A percentile compares a stretch with the other conserved stretches of the same genome.
These are phyloP conservation scores for Clarias gariepinus DNA, from an alignment of 2,113 vertebrate genomes.

Conservation along the genomic window DNA sequence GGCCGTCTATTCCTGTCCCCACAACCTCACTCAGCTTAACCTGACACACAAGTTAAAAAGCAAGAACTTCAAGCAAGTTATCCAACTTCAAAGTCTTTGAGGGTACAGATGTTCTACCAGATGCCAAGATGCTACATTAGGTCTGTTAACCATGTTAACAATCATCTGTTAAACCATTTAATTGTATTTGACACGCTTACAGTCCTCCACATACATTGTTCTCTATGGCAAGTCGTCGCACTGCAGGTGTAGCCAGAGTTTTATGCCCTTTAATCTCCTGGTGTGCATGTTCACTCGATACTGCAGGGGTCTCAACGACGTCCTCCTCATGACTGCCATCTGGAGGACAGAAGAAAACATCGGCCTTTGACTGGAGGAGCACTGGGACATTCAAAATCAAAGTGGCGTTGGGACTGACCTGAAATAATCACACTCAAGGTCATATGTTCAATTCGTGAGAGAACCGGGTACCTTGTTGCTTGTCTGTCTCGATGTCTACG, in stretches of 20 bases:
- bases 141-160: background rate
- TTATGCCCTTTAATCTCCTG: constrained; percentile 95
- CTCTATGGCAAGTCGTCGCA: constrained; percentile 92
- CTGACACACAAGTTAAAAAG: constrained; percentile 62
- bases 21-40: constrained; percentile 95
- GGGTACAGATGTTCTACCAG: background rate
- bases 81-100: background rate
- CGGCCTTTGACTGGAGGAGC: background rate
- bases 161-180: background rate
- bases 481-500: constrained; percentile 92
- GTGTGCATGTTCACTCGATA: constrained; percentile 91
- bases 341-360: constrained; percentile 56
- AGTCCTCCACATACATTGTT: constrained; percentile 82
- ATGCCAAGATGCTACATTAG: background rate
- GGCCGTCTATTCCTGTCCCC: constrained; percentile 88
- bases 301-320: constrained; percentile 90
- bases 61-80: background rate
- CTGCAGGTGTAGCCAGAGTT: constrained; percentile 91
- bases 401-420: background rate
- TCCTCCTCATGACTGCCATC: constrained; percentile 86
- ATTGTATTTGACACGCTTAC: background rate
- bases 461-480: constrained; percentile 75
- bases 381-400: background rate
- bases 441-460: too few relatives aligned
- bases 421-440: background rate